Evolutionary conservation across 2,113 vertebrate genomes (phyloP).

Genomic region (Albula glossodonta): DNA sequence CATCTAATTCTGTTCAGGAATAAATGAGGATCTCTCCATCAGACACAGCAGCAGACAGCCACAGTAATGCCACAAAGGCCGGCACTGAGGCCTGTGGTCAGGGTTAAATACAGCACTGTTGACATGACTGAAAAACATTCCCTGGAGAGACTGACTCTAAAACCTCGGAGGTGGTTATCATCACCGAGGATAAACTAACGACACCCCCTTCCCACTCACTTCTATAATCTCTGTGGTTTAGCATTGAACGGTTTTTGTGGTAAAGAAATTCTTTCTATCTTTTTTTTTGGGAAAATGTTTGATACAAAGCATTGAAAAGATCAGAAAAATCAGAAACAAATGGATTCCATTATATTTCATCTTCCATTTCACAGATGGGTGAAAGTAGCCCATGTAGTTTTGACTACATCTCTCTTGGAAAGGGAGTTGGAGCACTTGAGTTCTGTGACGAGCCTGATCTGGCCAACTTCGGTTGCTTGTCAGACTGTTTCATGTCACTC

Average conservation of each 20-base stretch:
- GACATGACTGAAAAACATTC: constrained; percentile 18
- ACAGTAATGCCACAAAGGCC: constrained; percentile 2
- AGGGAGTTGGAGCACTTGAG: not conserved
- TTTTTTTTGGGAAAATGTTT: not conserved
- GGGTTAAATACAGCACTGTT: constrained; percentile 14
- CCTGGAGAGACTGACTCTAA: not conserved
- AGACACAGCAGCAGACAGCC: not conserved
- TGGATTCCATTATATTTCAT: not conserved
- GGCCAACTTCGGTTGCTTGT: not conserved
- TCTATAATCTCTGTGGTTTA: constrained; percentile 19
- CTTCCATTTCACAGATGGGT: not conserved
- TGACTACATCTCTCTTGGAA: not conserved
- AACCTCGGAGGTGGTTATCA: constrained; percentile 11
- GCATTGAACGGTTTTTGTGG: not conserved
- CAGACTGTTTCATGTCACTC: constrained; percentile 14
- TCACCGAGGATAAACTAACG: constrained; percentile 14
- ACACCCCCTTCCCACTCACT: not conserved
- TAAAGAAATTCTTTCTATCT: not conserved
- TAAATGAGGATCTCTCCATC: not conserved
- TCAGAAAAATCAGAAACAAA: not conserved
- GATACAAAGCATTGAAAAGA: not conserved
- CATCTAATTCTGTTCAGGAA: not conserved
- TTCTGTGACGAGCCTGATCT: not conserved
- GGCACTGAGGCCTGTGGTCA: not conserved
- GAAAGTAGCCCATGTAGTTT: not conserved